phyloP scores from a whole-genome alignment of 2,888 invertebrate species.

The Scaeva pyrastri region DNA sequence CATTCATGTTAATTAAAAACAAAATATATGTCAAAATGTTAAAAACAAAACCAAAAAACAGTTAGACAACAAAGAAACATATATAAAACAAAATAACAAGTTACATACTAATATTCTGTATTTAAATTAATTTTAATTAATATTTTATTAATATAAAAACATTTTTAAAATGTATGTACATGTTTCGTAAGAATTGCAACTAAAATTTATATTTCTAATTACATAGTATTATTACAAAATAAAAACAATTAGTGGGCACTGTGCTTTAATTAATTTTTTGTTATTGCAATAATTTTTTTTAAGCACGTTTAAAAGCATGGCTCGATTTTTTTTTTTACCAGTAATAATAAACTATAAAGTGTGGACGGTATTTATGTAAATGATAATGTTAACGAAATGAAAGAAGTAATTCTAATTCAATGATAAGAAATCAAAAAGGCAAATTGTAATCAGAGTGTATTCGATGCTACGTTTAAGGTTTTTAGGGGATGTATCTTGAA shows the following conservation, averaged over 20 bases:
- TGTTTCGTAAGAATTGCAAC: constrained; percentile 21
- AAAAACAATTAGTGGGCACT: constrained; percentile 13
- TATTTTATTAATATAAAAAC: constrained; percentile 6
- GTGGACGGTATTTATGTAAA: background rate
- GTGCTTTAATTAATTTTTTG: constrained; percentile 1
- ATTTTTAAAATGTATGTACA: background rate
- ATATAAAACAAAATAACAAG: background rate
- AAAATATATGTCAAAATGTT: constrained; percentile 1
- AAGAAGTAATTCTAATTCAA: background rate
- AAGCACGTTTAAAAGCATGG: constrained; percentile 2
- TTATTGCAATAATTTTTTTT: background rate
- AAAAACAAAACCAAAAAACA: constrained; percentile 4
- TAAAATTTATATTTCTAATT: background rate
- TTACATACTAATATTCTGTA: constrained; percentile 4
- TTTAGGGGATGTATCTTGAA: background rate
- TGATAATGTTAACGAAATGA: background rate
- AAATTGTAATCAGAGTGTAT: background rate
- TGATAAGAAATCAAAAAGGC: background rate
- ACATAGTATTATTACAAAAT: background rate
- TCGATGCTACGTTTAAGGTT: background rate
- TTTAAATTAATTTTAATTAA: background rate
- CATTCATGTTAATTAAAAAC: constrained; percentile 23
- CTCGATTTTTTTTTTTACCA: background rate
- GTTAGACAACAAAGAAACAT: constrained; percentile 15
- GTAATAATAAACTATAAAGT: background rate